phyloP scores from a whole-genome alignment of 2,888 invertebrate species.

The Bombylius discolor region DNA sequence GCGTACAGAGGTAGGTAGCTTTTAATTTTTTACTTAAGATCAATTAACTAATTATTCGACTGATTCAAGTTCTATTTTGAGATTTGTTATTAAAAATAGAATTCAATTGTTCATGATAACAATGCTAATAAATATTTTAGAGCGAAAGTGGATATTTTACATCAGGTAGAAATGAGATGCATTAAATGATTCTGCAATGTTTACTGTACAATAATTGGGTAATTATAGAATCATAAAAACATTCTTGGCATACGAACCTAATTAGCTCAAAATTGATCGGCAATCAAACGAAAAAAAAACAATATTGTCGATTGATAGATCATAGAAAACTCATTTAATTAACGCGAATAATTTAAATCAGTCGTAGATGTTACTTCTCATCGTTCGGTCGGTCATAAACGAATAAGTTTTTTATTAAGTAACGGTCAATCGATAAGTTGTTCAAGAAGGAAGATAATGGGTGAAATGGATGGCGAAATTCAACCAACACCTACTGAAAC shows the following conservation, averaged over 20 bases:
- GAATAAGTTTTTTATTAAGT: conserved; percentile 7
- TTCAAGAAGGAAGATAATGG: conserved; percentile 23
- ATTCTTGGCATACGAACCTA: conserved; percentile 17
- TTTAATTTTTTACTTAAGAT: background rate
- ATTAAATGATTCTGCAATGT: background rate
- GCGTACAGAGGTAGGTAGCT: background rate
- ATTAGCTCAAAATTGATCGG: conserved; percentile 16
- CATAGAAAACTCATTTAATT: conserved; percentile 2
- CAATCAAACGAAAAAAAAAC: background rate
- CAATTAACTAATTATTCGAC: background rate
- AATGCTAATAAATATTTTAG: background rate
- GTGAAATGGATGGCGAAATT: conserved; percentile 33
- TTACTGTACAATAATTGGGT: background rate
- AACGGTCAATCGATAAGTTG: conserved; percentile 22
- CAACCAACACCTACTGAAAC: conserved; percentile 27
- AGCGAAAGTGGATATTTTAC: background rate
- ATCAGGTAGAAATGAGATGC: background rate
- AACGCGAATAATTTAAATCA: conserved; percentile 22
- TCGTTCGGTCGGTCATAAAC: conserved; percentile 32
- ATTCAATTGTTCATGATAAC: background rate
- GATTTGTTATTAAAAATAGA: background rate
- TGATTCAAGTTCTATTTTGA: background rate
- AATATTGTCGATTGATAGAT: background rate
- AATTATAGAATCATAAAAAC: conserved; percentile 10
- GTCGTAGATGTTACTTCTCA: conserved; percentile 35